A percentile compares a stretch with the other conserved stretches of the same genome.
phyloP scores from a whole-genome alignment of 2,888 invertebrate genomes.

The Euphydryas editha region DNA sequence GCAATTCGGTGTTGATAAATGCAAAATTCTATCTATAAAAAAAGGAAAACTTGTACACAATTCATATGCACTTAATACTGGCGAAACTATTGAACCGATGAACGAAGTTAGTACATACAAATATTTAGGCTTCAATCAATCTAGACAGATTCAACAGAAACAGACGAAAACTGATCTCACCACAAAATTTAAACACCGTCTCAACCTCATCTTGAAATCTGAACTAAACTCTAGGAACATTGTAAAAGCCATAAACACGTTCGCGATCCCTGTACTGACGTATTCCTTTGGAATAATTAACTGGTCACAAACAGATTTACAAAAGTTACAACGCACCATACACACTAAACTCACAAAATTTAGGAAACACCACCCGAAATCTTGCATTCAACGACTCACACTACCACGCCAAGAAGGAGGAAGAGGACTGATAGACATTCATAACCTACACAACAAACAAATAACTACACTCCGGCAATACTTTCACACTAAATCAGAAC shows the following conservation, averaged over 20 bases:
- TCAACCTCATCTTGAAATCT: neutral
- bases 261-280: conserved; percentile 19
- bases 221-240: neutral
- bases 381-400: neutral
- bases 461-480: too few relatives aligned
- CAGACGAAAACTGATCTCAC: neutral
- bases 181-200: neutral
- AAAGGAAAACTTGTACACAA: too few relatives aligned
- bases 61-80: neutral
- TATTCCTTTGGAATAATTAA: conserved; percentile 24
- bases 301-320: neutral
- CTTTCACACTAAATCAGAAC: too few relatives aligned
- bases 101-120: conserved; percentile 14
- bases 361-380: neutral
- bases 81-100: conserved; percentile 9
- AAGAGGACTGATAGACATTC: too few relatives aligned
- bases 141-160: conserved; percentile 19
- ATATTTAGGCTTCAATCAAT: conserved; percentile 27
- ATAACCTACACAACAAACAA: too few relatives aligned
- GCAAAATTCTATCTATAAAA: too few relatives aligned
- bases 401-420: too few relatives aligned
- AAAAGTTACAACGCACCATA: neutral
- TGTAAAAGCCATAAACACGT: conserved; percentile 4
- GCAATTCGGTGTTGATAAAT: conserved; percentile 24
- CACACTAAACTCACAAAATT: neutral